phyloP scores from a whole-genome alignment of 2,888 invertebrate species.

The Xylota segnis region DNA sequence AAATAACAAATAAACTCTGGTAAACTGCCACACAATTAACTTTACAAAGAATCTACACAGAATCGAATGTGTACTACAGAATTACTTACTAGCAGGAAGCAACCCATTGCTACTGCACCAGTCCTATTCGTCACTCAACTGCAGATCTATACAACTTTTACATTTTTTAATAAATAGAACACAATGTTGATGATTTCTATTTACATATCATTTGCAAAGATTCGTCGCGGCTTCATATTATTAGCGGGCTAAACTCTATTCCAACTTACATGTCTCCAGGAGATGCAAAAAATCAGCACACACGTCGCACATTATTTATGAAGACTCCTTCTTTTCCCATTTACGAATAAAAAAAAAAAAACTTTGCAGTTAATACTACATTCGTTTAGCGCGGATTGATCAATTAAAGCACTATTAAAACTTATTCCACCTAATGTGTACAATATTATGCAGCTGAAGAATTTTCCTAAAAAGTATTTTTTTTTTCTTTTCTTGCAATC shows the following conservation, averaged over 20 bases:
- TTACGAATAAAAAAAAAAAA: constrained; percentile 66
- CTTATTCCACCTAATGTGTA: constrained; percentile 47
- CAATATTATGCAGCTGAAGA: constrained; percentile 42
- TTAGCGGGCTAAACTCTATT: constrained; percentile 16
- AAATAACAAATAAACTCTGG: constrained; percentile 4
- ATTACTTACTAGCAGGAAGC: constrained; percentile 14
- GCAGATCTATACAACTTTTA: background rate
- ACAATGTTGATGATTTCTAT: constrained; percentile 6
- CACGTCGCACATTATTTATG: constrained; percentile 93
- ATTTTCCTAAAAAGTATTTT: constrained; percentile 65
- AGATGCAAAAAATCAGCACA: constrained; percentile 97
- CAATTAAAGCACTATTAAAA: constrained; percentile 55
- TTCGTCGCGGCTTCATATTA: background rate
- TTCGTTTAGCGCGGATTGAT: constrained; percentile 48
- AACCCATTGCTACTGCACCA: background rate
- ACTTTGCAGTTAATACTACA: constrained; percentile 69
- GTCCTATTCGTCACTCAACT: background rate
- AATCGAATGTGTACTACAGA: constrained; percentile 46
- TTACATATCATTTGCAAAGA: background rate
- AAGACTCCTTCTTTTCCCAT: constrained; percentile 73
- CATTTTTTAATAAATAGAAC: background rate
- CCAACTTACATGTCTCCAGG: constrained; percentile 91
- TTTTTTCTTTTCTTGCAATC: constrained; percentile 68
- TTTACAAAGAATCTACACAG: constrained; percentile 32
- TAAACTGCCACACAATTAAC: constrained; percentile 42